Evolutionary conservation across 1,140 invertebrate genomes (phyloP).

Genomic region (Meloidogyne floridensis): DNA sequence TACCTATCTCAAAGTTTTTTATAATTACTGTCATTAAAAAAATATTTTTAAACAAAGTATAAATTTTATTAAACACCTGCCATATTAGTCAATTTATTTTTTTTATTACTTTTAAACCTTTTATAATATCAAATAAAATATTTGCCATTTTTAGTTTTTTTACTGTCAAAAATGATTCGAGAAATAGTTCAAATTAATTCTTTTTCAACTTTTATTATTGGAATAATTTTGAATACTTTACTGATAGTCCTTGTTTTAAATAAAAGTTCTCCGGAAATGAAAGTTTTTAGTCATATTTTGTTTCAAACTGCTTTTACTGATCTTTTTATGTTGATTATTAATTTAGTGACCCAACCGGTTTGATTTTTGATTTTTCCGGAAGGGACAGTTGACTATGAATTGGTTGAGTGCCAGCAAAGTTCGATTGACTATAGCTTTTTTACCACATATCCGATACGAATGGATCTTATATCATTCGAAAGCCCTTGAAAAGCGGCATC

Average conservation of each 20-base stretch:
- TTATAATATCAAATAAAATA: too few relatives aligned
- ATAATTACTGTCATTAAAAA: too few relatives aligned
- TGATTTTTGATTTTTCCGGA: neutral
- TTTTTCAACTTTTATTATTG: neutral
- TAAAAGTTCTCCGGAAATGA: constrained; percentile 7
- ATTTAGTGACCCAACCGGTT: constrained; percentile 7
- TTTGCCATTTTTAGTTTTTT: too few relatives aligned
- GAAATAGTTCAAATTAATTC: neutral
- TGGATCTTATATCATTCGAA: too few relatives aligned
- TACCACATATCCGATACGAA: too few relatives aligned
- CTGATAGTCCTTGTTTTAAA: neutral
- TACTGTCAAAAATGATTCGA: neutral
- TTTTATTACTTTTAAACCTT: too few relatives aligned
- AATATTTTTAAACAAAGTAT: too few relatives aligned
- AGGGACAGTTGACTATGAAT: neutral
- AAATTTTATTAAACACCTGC: too few relatives aligned
- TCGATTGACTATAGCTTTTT: too few relatives aligned
- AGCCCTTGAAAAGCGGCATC: too few relatives aligned
- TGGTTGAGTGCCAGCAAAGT: too few relatives aligned
- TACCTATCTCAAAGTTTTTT: too few relatives aligned
- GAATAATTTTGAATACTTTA: neutral
- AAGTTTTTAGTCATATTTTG: constrained; percentile 11
- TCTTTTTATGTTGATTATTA: constrained; percentile 13
- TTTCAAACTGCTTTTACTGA: constrained; percentile 3
- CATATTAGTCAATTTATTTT: neutral